Conservation (phyloP, 2,113 vertebrate genomes). For the Varanus komodoensis region DNA sequence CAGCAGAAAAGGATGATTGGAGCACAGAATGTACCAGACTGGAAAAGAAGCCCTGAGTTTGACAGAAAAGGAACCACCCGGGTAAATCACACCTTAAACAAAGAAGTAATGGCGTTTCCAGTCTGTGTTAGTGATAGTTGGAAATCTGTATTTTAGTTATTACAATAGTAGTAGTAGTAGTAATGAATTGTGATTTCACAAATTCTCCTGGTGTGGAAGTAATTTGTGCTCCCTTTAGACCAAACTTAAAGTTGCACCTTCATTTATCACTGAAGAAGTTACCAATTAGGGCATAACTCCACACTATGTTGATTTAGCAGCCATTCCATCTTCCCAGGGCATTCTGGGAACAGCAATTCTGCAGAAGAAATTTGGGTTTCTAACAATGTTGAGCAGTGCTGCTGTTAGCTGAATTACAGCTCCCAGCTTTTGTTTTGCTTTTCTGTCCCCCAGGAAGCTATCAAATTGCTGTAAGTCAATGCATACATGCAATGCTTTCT, state of each 20-base stretch:
- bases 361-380: neutral
- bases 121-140: neutral
- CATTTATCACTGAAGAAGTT: neutral
- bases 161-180: neutral
- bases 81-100: neutral
- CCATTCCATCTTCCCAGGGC: neutral
- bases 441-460: neutral
- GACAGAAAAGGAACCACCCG: neutral
- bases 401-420: neutral
- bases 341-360: neutral
- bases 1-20: neutral
- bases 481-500: neutral
- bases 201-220: slow-evolving; percentile 5
- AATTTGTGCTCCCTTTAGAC: slow-evolving; percentile 3
- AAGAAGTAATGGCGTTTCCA: neutral
- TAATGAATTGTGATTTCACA: neutral
- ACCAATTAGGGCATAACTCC: neutral
- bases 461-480: neutral
- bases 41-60: neutral
- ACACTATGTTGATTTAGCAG: neutral
- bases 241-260: neutral
- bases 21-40: neutral
- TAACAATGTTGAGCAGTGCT: neutral
- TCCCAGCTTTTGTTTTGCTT: neutral
- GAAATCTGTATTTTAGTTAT: neutral